Evolutionary conservation across 2,888 invertebrate species (phyloP).

Genomic region (Stenurella melanura): DNA sequence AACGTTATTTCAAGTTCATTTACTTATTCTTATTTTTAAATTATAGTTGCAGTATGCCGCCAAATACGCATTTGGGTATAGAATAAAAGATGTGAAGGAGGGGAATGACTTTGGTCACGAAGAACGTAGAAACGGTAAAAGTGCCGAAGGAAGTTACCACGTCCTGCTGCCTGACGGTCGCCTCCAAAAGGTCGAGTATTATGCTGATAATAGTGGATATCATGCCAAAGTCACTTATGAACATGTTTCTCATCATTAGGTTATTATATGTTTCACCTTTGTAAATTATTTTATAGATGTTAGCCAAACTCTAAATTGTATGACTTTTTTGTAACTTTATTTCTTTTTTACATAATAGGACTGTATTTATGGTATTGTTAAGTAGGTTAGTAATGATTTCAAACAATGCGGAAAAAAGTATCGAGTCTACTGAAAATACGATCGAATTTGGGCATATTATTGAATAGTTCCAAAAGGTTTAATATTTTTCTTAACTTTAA

Average conservation of each 20-base stretch:
- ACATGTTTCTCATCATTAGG: slow-evolving; percentile 52
- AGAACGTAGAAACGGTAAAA: slow-evolving; percentile 81
- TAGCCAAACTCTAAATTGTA: too few species aligned
- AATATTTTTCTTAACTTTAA: too few species aligned
- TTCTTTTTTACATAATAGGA: background rate
- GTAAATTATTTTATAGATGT: background rate
- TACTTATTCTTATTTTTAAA: slow-evolving; percentile 27
- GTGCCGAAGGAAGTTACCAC: slow-evolving; percentile 84
- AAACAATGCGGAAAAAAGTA: too few species aligned
- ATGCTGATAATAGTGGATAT: slow-evolving; percentile 85
- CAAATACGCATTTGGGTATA: slow-evolving; percentile 79
- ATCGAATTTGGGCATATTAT: too few species aligned
- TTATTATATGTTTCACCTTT: background rate
- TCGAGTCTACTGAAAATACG: too few species aligned
- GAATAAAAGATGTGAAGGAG: slow-evolving; percentile 81
- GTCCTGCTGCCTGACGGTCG: slow-evolving; percentile 87
- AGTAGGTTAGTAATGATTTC: background rate
- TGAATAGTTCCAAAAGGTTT: too few species aligned
- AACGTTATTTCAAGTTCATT: background rate
- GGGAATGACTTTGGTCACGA: slow-evolving; percentile 87
- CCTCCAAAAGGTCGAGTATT: slow-evolving; percentile 85
- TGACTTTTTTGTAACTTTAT: too few species aligned
- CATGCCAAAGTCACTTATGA: slow-evolving; percentile 85
- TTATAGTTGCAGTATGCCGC: slow-evolving; percentile 70
- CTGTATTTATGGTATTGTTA: background rate